Evolutionary conservation across 2,888 invertebrate species (phyloP).

Genomic region (Lasioglossum oenotherae): DNA sequence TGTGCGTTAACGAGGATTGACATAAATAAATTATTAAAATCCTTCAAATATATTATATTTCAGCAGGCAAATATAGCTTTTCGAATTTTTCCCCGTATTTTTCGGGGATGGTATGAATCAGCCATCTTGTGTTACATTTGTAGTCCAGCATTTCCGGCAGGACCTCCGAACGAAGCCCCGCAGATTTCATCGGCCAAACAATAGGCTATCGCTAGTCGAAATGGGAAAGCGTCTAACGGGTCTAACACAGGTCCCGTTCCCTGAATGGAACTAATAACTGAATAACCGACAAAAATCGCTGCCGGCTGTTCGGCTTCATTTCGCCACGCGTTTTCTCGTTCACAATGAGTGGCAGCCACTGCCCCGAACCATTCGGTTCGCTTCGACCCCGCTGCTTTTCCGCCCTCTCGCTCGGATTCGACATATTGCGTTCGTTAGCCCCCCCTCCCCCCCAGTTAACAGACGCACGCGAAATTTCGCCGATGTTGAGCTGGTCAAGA

Average conservation of each 20-base stretch:
- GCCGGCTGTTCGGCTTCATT: conserved; percentile 78
- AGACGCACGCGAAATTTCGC: conserved; percentile 41
- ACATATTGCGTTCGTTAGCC: conserved; percentile 75
- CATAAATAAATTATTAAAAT: too few relatives aligned
- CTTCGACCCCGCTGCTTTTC: conserved; percentile 56
- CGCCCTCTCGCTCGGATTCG: conserved; percentile 54
- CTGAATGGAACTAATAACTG: conserved; percentile 80
- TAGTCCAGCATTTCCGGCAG: background rate
- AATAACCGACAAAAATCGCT: conserved; percentile 80
- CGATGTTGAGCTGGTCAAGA: conserved; percentile 67
- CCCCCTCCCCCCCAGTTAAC: conserved; percentile 62
- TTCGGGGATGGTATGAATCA: background rate
- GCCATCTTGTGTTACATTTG: conserved; percentile 24
- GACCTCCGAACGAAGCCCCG: conserved; percentile 24
- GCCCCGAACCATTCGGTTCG: conserved; percentile 40
- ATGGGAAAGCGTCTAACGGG: conserved; percentile 56
- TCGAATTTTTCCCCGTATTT: background rate
- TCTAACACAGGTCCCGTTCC: conserved; percentile 55
- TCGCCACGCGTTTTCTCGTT: conserved; percentile 66
- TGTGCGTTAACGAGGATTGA: too few relatives aligned
- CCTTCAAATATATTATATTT: background rate
- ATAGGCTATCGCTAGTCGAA: conserved; percentile 52
- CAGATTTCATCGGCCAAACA: conserved; percentile 53
- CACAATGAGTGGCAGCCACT: conserved; percentile 62
- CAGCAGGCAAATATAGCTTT: background rate